These are phyloP conservation scores for Pararge aegeria DNA, from an alignment of 1,140 invertebrate genomes.

Conservation along the genomic window DNA sequence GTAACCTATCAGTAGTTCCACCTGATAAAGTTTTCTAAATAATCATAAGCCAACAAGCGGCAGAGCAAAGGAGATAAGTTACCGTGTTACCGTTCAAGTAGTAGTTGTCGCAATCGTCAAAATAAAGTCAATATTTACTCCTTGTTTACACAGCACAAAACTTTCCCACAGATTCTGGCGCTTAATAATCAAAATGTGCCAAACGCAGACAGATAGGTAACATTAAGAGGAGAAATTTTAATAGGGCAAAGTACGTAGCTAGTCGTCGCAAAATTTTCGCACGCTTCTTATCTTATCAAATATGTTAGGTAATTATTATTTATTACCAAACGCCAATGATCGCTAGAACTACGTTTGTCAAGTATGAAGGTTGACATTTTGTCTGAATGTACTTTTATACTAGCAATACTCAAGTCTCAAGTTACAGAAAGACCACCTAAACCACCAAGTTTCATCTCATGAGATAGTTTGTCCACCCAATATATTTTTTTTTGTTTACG, in stretches of 20 bases:
- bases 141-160: background rate
- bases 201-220: background rate
- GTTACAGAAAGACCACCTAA: too few species aligned
- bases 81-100: background rate
- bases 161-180: background rate
- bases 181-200: background rate
- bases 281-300: background rate
- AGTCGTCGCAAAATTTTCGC: background rate
- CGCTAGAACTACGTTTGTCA: too few species aligned
- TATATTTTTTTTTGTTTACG: too few species aligned
- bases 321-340: too few species aligned
- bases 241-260: background rate
- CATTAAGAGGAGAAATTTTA: background rate
- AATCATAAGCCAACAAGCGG: background rate
- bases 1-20: too few species aligned
- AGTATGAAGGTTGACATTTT: too few species aligned
- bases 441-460: too few species aligned
- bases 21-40: background rate
- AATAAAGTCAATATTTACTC: background rate
- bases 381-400: too few species aligned
- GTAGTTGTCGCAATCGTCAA: background rate
- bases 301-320: background rate
- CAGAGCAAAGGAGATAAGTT: conserved; percentile 1
- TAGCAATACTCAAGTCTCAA: too few species aligned
- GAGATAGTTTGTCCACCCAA: too few species aligned